Base-by-base conservation (phyloP, 2,888 invertebrate species). In the Plebejus argus region DNA sequence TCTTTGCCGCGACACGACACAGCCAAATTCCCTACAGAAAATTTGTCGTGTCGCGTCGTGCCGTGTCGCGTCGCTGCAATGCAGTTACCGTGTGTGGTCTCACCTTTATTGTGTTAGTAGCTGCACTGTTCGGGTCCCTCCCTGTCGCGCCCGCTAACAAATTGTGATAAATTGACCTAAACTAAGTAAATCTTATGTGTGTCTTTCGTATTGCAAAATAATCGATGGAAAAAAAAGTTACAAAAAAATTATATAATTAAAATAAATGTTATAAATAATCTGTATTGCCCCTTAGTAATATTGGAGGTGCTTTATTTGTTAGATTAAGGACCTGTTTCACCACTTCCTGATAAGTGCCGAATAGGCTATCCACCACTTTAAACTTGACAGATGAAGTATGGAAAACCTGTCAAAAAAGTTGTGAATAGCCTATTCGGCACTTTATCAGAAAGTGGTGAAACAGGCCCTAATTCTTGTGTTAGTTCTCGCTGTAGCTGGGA, bases 151-250 rank as follows among this genome's bases (percentile, higher is more conserved):
- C 53, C 58, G 72, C 61, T 45, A 84, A 86, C 85, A 82, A 85
- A 87, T 84, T 90, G 89, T 90, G 90, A 90, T 90, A 89, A 85
- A 87, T 87, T 87, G 88, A 89, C 86, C 87, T 90, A 89, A 90
- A 88, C 87, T 91, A 91, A 91, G 89, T 87, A 80, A 88, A 92
- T 90, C 89, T 87, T 87, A 88, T 89, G 90, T 90, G 91, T 88
- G 87, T 88, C 85, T 88, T 91, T 91, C 88, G 82, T 91, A 89
- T 89, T 86, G 84, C n/a, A 90, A 90, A 86, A 81, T 83, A 87
- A 86, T 86, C 83, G 84, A 86, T 83, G 85, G 90, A 89, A 91
- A 90, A 87, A 84, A 85, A 83, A 33, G 28, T 81, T 79, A 86
- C 90, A 89, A 90, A 91, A 90, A 88, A 85, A 83, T 84, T 83